These are phyloP conservation scores for Phalloptychus januarius DNA, from an alignment of 2,797 vertebrate genomes.

Conservation along the genomic window DNA sequence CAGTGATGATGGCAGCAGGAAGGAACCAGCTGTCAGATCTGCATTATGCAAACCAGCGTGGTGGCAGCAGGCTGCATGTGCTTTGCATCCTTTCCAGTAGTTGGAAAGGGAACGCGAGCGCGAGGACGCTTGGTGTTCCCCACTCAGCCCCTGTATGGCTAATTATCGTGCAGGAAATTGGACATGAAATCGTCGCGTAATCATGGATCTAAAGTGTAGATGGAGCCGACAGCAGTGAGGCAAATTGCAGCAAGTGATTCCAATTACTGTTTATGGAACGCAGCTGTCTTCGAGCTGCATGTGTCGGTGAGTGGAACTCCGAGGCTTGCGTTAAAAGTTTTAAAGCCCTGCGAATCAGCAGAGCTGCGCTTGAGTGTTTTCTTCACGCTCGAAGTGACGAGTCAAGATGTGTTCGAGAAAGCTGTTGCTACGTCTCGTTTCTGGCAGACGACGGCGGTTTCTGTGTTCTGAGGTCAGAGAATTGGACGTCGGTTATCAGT, in stretches of 20 bases:
- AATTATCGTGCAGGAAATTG: slow-evolving; percentile 63
- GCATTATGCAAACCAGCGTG: slow-evolving; percentile 59
- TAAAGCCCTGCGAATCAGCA: slow-evolving; percentile 12
- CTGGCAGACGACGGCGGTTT: slow-evolving; percentile 14
- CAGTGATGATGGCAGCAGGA: slow-evolving; percentile 44
- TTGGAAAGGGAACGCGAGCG: slow-evolving; percentile 41
- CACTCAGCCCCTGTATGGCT: slow-evolving; percentile 2
- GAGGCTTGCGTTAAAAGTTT: slow-evolving; percentile 37
- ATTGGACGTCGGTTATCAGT: slow-evolving; percentile 19
- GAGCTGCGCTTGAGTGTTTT: slow-evolving; percentile 12
- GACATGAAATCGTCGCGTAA: slow-evolving; percentile 61
- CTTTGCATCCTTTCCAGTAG: slow-evolving; percentile 56
- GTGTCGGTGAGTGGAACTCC: slow-evolving; percentile 54
- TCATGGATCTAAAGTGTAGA: slow-evolving; percentile 64
- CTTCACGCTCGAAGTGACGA: slow-evolving; percentile 19
- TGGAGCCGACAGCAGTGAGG: slow-evolving; percentile 66
- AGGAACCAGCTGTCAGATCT: slow-evolving; percentile 60
- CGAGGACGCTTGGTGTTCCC: slow-evolving; percentile 45
- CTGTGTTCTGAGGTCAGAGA: slow-evolving; percentile 17
- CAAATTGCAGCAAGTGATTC: slow-evolving; percentile 75
- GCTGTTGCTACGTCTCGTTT: slow-evolving; percentile 14
- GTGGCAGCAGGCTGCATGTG: slow-evolving; percentile 20
- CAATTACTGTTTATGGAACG: slow-evolving; percentile 72
- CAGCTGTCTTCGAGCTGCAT: slow-evolving; percentile 61
- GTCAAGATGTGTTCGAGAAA: slow-evolving; percentile 12